Evolutionary conservation across 2,113 vertebrate species (phyloP).

Genomic region (Lipotes vexillifer): DNA sequence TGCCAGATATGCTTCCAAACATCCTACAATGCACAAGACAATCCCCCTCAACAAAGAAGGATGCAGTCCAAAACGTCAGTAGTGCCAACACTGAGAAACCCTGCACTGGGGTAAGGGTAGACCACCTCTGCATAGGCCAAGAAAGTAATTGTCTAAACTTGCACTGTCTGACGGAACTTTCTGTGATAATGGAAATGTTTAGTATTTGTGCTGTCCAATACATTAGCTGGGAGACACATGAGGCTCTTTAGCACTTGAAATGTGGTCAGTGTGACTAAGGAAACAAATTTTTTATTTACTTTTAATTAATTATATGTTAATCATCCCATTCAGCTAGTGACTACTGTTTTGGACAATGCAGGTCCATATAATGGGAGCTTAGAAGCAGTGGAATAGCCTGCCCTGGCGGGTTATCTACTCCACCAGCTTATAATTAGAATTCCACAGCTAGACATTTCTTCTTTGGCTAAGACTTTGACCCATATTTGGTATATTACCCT

Average conservation of each 20-base stretch:
- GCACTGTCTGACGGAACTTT: background rate
- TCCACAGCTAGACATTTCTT: background rate
- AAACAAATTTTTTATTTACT: background rate
- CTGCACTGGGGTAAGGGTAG: background rate
- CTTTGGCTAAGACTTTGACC: background rate
- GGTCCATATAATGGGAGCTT: background rate
- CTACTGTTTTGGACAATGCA: background rate
- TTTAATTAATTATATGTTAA: conserved; percentile 11
- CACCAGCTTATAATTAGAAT: background rate
- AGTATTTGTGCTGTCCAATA: background rate
- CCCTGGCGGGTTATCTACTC: background rate
- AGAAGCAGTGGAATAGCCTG: background rate
- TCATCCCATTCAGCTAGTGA: background rate
- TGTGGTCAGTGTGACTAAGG: background rate
- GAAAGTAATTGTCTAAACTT: background rate
- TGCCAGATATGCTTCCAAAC: background rate
- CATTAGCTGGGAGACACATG: background rate
- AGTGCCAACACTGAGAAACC: background rate
- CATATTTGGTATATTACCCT: background rate
- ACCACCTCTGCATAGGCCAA: background rate
- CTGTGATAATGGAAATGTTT: background rate
- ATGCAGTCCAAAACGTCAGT: background rate
- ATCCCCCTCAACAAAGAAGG: background rate
- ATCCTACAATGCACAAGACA: background rate
- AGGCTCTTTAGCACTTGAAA: background rate